Conservation (phyloP, 2,888 invertebrate genomes). For the Heliconius cydno region DNA sequence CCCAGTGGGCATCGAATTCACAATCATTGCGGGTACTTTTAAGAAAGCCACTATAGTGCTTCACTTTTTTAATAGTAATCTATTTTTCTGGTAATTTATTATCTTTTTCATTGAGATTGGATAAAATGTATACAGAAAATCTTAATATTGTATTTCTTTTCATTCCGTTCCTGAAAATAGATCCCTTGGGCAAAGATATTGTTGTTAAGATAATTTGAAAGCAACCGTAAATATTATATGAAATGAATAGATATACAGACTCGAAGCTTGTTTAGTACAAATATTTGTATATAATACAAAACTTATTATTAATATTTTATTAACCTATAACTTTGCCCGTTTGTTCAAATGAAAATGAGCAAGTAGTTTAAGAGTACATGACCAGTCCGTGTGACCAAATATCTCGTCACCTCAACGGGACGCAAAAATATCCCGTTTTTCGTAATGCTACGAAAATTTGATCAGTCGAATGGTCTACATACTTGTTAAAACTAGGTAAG, state of each 20-base stretch:
- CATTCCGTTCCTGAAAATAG: constrained; percentile 1
- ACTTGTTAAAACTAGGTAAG: too few relatives aligned
- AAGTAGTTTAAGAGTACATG: too few relatives aligned
- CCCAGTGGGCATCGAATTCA: too few relatives aligned
- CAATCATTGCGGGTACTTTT: not conserved
- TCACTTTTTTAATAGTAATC: not conserved
- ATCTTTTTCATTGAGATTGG: not conserved
- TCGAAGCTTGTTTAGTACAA: not conserved
- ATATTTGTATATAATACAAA: not conserved
- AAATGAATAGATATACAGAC: not conserved
- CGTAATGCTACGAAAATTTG: too few relatives aligned
- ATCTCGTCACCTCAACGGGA: too few relatives aligned
- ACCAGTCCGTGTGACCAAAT: too few relatives aligned
- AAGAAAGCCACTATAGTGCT: not conserved
- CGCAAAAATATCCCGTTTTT: too few relatives aligned
- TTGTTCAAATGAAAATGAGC: too few relatives aligned
- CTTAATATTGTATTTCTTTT: constrained; percentile 11
- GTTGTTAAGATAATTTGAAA: constrained; percentile 21
- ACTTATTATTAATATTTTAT: too few relatives aligned
- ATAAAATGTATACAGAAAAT: not conserved
- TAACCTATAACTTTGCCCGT: too few relatives aligned
- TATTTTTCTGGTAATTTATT: not conserved
- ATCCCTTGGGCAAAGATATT: constrained; percentile 9
- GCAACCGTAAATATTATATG: not conserved
- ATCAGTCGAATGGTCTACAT: too few relatives aligned